Base-by-base conservation (phyloP, 1,140 invertebrate genomes). In the Drosophila pseudoobscura region DNA sequence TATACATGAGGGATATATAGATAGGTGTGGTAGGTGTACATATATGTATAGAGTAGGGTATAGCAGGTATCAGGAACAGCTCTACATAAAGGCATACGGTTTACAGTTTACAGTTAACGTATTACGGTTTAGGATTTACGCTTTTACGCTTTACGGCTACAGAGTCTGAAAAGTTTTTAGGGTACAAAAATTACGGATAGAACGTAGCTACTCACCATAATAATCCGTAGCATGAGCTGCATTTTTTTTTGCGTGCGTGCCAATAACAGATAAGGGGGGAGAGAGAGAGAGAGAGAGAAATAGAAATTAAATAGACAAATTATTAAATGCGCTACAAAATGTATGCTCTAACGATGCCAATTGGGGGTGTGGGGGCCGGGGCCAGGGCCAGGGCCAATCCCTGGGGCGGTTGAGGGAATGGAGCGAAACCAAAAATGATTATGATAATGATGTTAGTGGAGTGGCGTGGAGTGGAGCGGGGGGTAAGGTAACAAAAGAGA, bases 191-290 rank as follows among this genome's bases (percentile, higher is more conserved):
- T 94, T 93, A 83, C 87, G 70, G 41, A 73, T 51, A 75, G 80
- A 90, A 84, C 83, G 94, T 94, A 49, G 82, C 83, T 89, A 98
- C 97, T 99, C 97, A 99, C 97, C 97, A 97, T 98, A 98, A 95
- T 98, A 98, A 94, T 98, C 97, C 94, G 97, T 97, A 92, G 97
- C 96, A 95, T 98, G 97, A 94, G 97, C 97, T 98, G 89, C 69
- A 88, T 70, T 85, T 74, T 88, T 82, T 87, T 87, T 87, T 87
- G 74, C 74, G 82, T 88, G 82, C 82, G 83, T 82, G 80, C 83
- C 82, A 87, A 91, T 77, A 82, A 88, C 83, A 88, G 79, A 79
- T 83, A 88, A 72, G 75, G 74, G 78, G 62, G 58, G 55, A 20
- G 20, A 20, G 20, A 20, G 20, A 20, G 20, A 1, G 60, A 69